These are phyloP conservation scores for Tamias sibiricus DNA, from an alignment of 2,113 vertebrate species.

Conservation along the genomic window DNA sequence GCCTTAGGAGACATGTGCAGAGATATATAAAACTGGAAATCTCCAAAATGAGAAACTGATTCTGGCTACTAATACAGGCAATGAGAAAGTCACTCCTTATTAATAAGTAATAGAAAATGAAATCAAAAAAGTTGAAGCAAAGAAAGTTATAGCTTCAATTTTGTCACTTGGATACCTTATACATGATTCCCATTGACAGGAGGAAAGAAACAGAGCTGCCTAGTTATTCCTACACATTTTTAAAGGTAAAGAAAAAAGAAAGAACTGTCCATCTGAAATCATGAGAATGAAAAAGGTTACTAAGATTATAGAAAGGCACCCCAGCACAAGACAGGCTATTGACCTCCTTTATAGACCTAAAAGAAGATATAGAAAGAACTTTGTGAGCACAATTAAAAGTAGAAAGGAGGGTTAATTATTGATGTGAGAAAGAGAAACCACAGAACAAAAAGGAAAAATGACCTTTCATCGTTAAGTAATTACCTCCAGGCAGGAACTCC, in stretches of 20 bases:
- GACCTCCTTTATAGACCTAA: conserved; percentile 73
- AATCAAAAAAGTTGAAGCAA: conserved; percentile 33
- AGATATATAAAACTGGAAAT: conserved; percentile 38
- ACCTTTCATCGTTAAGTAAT: conserved; percentile 66
- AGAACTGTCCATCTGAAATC: conserved; percentile 63
- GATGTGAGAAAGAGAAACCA: conserved; percentile 27
- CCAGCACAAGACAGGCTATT: conserved; percentile 65
- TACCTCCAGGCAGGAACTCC: conserved; percentile 99
- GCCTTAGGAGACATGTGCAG: conserved; percentile 3
- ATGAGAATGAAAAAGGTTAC: conserved; percentile 62
- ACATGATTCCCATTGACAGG: neutral
- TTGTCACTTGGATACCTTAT: conserved; percentile 4
- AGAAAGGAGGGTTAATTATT: conserved; percentile 67
- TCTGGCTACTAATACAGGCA: conserved; percentile 12
- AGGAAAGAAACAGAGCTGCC: conserved; percentile 17
- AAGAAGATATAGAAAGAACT: conserved; percentile 69
- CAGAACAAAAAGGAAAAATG: conserved; percentile 68
- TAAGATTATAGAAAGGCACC: conserved; percentile 55
- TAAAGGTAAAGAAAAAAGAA: conserved; percentile 46
- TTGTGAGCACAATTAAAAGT: conserved; percentile 67
- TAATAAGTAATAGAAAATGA: conserved; percentile 38
- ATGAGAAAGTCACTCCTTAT: conserved; percentile 43
- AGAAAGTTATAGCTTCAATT: conserved; percentile 45
- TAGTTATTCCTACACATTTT: conserved; percentile 42
- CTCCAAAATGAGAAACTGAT: conserved; percentile 39